Base-by-base conservation (phyloP, 1,140 invertebrate genomes). In the Spodoptera frugiperda region DNA sequence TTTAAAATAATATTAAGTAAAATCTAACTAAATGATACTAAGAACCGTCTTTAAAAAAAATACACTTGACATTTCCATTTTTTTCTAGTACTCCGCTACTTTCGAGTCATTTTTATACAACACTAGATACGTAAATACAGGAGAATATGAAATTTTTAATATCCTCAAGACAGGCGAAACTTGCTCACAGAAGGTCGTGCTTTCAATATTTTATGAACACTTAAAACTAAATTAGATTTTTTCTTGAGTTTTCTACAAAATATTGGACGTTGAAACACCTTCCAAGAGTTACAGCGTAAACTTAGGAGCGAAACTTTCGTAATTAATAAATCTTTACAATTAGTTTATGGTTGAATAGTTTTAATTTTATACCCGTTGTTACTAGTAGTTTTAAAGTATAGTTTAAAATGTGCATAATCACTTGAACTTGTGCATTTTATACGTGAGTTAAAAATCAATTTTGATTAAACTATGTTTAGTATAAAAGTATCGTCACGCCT, bases 191-290 rank as follows among this genome's bases (percentile, higher is more conserved):
- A 81, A 83, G 79, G 79, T 80, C 76, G 68, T 30, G 46, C 63
- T 82, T 88, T 87, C 82, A 87, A 87, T 88, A 88, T 87, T 87
- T 88, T 87, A 88, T 83, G 85, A 88, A 87, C 83, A 87, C 85
- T 88, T 88, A 81, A 82, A 85, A 84, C 78, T 82, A 84, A 87
- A 88, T 88, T 88, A 87, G 79, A 83, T 87, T 84, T 87, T 84
- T 85, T 78, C 63, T 21, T 67, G 10, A 77, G 76, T 30, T 79
- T 81, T 78, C 21, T 25, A 79, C 65, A 84, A 79, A 80, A 79
- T 80, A 76, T 76, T 68, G 14, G 57, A 54, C 59, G 55, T 2
- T 55, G 54, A 49, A 73, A 61, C 71, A 73, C 71, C 71, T 73
- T 61, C 55, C n/a, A 54, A 17, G 33, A 57, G 51, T 72, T 55